phyloP scores from a whole-genome alignment of 2,888 invertebrate genomes.

The Rhogogaster chlorosoma region DNA sequence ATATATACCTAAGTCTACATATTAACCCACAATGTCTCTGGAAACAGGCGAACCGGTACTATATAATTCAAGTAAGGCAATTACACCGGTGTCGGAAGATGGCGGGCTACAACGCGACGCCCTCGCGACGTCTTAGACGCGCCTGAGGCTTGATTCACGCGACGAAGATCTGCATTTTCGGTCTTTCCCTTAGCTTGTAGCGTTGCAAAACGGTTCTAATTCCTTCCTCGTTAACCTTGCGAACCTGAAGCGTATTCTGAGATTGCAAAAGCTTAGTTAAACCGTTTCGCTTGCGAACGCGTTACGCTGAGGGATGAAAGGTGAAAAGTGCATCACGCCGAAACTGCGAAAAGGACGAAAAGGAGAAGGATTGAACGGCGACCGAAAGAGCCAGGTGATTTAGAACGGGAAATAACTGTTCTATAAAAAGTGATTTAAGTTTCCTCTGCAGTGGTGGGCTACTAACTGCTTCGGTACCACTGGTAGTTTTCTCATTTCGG shows the following conservation, averaged over 20 bases:
- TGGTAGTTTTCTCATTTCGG: conserved; percentile 47
- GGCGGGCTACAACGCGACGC: conserved; percentile 21
- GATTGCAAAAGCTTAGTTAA: not conserved
- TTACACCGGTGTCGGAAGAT: conserved; percentile 39
- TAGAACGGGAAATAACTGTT: conserved; percentile 40
- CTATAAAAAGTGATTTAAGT: conserved; percentile 48
- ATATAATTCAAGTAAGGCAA: conserved; percentile 42
- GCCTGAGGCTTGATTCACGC: conserved; percentile 36
- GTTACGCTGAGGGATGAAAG: not conserved
- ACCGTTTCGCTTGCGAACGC: not conserved
- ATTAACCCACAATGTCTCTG: conserved; percentile 26
- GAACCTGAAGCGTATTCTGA: conserved; percentile 59
- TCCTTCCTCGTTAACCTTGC: not conserved
- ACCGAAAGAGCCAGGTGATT: conserved; percentile 24
- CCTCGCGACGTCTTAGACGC: not conserved
- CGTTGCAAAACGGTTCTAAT: not conserved
- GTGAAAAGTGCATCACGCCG: not conserved
- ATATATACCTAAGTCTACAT: conserved; percentile 6
- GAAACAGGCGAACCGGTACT: conserved; percentile 31
- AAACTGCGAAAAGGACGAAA: not conserved
- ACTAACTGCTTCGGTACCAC: conserved; percentile 27
- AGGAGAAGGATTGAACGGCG: conserved; percentile 1
- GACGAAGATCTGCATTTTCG: conserved; percentile 2
- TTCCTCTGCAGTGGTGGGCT: not conserved
- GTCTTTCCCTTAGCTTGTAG: conserved; percentile 6